Base-by-base conservation (phyloP, 2,797 vertebrate species). In the Leptatherina wallacei region DNA sequence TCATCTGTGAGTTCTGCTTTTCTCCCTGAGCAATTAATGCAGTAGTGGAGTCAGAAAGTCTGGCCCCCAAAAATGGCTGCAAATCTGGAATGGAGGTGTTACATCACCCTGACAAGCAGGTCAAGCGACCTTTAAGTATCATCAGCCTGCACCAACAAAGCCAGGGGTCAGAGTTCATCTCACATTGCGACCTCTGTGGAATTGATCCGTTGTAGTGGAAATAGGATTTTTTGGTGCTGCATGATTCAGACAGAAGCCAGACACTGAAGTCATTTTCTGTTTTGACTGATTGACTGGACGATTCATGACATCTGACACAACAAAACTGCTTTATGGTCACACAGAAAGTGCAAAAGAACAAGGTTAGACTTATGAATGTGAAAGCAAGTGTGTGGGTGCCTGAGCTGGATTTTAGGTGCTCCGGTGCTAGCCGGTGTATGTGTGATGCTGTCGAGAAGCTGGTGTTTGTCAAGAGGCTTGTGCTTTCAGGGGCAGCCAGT, bases 101-200 rank as follows among this genome's bases (percentile, higher is more conserved):
- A 86, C 83, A 84, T 91, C 90, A 86, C 87, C 86, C 88, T 93
- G 92, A 94, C 92, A 94, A 89, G 87, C 86, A 80, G 92, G 92
- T 92, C 93, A 88, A 81, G 85, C 69, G 42, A 47, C 79, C 89
- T 87, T 58, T 0, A 78, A 86, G 92, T 87, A 89, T 91, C 91
- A 91, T 92, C 92, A 90, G 85, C 83, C 86, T 83, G 85, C 55
- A 44, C 80, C 78, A 79, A 83, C 91, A 88, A 92, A 91, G 87
- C 84, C 84, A 71, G 77, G 77, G 86, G 85, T 91, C 84, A 81
- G 75, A 72, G 88, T 80, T 90, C 75, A 69, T 54, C 78, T 73
- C 86, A 80, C 82, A 85, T 81, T 44, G 1, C 86, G 88, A 92
- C 88, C 89, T 75, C 66, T 27, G 64, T 84, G 85, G 81, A 91